Evolutionary conservation across 1,140 invertebrate species (phyloP).

Genomic region (Diorhabda carinulata): DNA sequence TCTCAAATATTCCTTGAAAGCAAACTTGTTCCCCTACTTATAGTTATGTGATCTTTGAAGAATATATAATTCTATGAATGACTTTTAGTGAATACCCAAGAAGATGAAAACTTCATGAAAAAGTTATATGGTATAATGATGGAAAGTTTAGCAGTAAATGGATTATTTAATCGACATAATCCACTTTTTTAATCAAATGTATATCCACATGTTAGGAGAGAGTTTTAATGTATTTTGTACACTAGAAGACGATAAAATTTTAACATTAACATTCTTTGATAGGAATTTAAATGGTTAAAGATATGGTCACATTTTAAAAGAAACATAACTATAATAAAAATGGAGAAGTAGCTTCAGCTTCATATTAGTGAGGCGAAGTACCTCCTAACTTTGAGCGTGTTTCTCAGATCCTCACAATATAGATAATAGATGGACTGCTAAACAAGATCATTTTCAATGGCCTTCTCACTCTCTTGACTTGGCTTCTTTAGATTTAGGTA

Average conservation of each 20-base stretch:
- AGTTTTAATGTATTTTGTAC: constrained; percentile 5
- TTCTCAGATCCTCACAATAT: not conserved
- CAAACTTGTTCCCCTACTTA: no score
- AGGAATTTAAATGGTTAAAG: not conserved
- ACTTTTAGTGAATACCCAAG: no score
- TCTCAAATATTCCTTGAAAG: no score
- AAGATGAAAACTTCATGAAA: no score
- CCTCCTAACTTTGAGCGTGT: not conserved
- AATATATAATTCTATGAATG: no score
- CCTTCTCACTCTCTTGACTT: no score
- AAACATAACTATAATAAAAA: not conserved
- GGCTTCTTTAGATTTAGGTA: no score
- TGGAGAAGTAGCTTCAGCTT: not conserved
- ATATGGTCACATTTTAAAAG: not conserved
- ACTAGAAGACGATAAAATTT: not conserved
- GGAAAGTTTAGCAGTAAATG: no score
- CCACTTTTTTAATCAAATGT: not conserved
- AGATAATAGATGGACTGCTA: not conserved
- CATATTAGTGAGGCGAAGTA: not conserved
- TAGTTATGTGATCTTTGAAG: no score
- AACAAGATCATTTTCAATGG: not conserved
- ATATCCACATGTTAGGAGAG: constrained; percentile 1
- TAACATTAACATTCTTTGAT: not conserved
- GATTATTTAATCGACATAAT: not conserved
- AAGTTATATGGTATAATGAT: no score